Evolutionary conservation across 2,113 vertebrate genomes (phyloP).

Genomic region (Turnix velox): DNA sequence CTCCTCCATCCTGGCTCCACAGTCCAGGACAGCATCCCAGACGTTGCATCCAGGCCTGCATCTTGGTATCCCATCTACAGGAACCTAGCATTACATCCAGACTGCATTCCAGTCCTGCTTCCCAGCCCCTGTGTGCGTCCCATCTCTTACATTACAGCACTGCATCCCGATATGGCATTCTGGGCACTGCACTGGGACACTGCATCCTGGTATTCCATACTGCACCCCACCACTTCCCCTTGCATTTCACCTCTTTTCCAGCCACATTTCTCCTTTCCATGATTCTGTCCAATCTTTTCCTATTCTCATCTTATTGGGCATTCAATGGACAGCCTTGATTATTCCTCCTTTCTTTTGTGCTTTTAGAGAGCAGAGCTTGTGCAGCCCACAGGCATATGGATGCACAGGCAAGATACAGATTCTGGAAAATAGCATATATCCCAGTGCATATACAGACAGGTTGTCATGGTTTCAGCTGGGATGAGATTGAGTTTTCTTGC

Average conservation of each 20-base stretch:
- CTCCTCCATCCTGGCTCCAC: background rate
- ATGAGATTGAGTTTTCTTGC: background rate
- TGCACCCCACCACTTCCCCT: background rate
- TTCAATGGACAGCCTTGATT: background rate
- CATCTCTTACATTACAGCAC: background rate
- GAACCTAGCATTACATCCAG: no score
- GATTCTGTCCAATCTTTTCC: background rate
- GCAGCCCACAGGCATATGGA: background rate
- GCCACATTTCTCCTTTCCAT: background rate
- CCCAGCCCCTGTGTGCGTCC: no score
- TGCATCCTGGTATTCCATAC: background rate
- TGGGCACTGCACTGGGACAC: background rate
- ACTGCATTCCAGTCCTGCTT: background rate
- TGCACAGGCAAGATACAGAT: accelerated
- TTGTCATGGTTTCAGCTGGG: background rate
- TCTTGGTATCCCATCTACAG: background rate
- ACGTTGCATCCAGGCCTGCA: background rate
- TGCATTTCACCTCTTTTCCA: background rate
- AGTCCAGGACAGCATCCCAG: background rate
- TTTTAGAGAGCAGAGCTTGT: background rate
- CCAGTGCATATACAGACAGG: background rate
- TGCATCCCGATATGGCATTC: background rate
- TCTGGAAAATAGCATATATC: background rate
- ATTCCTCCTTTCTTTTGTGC: background rate
- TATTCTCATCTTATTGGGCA: background rate